phyloP scores from a whole-genome alignment of 2,888 invertebrate genomes.

The Orthosia incerta region DNA sequence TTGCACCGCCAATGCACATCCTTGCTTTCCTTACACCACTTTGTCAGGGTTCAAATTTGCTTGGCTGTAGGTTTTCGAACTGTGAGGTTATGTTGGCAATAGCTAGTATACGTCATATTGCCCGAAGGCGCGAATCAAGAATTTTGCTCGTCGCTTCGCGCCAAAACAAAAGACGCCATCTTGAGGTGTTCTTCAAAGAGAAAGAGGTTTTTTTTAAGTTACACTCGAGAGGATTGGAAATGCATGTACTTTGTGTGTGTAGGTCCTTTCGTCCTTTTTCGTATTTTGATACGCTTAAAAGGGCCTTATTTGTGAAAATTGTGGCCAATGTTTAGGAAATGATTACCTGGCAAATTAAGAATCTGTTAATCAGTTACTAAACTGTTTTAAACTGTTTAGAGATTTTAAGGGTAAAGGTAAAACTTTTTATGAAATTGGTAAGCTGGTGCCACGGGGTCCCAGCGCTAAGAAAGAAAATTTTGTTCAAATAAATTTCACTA shows the following conservation, averaged over 20 bases:
- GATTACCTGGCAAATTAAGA: no score
- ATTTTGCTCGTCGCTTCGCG: constrained; percentile 74
- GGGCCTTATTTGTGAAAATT: no score
- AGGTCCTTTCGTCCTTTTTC: constrained; percentile 8
- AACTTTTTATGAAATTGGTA: no score
- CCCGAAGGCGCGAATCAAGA: constrained; percentile 78
- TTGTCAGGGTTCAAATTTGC: constrained; percentile 31
- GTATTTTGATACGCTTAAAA: background rate
- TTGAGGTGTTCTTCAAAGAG: constrained; percentile 64
- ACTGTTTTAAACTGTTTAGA: no score
- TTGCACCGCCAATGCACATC: background rate
- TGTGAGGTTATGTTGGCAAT: constrained; percentile 19
- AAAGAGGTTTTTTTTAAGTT: constrained; percentile 55
- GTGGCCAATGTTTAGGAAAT: no score
- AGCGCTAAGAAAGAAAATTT: no score
- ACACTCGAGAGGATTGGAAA: constrained; percentile 45
- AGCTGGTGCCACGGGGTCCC: no score
- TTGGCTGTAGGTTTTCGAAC: background rate
- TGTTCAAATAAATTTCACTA: no score
- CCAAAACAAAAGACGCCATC: constrained; percentile 76
- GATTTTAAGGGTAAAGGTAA: no score
- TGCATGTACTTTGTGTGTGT: constrained; percentile 28
- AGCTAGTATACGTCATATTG: constrained; percentile 69
- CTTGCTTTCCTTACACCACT: background rate
- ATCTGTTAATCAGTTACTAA: no score